Percentiles rank a stretch among this genome's conserved stretches.
phyloP scores from a whole-genome alignment of 1,140 invertebrate species.

The Microplitis demolitor region DNA sequence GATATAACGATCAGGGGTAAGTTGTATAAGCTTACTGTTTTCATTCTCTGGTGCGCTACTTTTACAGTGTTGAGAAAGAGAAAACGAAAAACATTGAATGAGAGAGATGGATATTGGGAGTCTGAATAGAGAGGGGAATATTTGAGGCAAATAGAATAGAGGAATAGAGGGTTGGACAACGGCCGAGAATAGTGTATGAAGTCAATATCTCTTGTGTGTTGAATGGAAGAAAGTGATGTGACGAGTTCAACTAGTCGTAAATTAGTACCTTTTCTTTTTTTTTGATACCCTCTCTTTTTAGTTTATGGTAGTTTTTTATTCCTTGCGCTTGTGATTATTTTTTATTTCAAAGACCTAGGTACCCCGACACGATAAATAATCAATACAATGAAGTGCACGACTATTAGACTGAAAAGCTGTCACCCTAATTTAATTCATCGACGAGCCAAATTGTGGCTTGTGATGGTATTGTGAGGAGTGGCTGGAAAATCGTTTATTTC shows the following conservation, averaged over 20 bases:
- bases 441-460: neutral
- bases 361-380: constrained; percentile 30
- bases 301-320: neutral
- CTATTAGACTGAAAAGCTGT: constrained; percentile 6
- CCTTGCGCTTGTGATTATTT: constrained; percentile 5
- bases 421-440: constrained; percentile 1
- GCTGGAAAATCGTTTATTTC: neutral
- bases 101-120: neutral
- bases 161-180: constrained; percentile 13
- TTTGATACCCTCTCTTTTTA: no score
- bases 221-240: constrained; percentile 31
- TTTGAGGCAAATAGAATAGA: neutral
- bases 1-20: constrained; percentile 40
- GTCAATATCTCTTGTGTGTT: neutral
- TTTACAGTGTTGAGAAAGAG: neutral
- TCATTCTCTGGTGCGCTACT: neutral
- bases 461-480: neutral
- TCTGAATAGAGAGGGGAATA: neutral
- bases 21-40: neutral
- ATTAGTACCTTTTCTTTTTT: constrained; percentile 42
- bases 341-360: neutral
- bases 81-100: no score
- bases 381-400: constrained; percentile 25
- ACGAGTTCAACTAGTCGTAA: constrained; percentile 44
- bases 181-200: neutral